Conservation (phyloP, 2,797 vertebrate genomes). For the Molossus alvarezi region DNA sequence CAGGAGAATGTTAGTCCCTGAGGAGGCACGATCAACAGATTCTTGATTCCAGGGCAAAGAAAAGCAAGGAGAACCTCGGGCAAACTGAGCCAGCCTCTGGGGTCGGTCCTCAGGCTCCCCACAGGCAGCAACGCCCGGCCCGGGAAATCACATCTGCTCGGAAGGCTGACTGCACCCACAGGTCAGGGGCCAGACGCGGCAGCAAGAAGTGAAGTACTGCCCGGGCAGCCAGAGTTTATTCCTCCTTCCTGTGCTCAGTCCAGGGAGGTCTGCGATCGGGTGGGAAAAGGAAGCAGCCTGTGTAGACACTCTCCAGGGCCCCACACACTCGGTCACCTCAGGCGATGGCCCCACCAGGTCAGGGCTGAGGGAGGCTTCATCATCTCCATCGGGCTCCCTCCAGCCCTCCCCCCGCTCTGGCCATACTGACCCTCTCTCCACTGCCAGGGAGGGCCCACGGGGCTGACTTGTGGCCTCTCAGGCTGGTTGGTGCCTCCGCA, state of each 20-base stretch:
- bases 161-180: not conserved
- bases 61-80: not conserved
- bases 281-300: fast-evolving
- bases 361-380: not conserved
- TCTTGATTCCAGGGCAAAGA: slow-evolving; percentile 39
- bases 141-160: not conserved
- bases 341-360: not conserved
- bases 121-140: not conserved
- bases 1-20: not conserved
- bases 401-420: not conserved
- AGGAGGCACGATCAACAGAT: slow-evolving; percentile 43
- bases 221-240: not conserved
- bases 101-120: not conserved
- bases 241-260: not conserved
- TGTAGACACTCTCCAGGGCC: not conserved
- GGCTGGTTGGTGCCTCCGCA: not conserved
- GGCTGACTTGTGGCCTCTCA: not conserved
- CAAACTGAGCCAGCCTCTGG: not conserved
- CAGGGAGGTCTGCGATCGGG: not conserved
- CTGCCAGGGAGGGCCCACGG: not conserved
- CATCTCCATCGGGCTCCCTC: not conserved
- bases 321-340: no score
- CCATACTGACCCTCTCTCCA: not conserved
- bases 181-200: not conserved
- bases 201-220: not conserved